phyloP scores from a whole-genome alignment of 2,888 invertebrate genomes.

The Smittia aterrima region DNA sequence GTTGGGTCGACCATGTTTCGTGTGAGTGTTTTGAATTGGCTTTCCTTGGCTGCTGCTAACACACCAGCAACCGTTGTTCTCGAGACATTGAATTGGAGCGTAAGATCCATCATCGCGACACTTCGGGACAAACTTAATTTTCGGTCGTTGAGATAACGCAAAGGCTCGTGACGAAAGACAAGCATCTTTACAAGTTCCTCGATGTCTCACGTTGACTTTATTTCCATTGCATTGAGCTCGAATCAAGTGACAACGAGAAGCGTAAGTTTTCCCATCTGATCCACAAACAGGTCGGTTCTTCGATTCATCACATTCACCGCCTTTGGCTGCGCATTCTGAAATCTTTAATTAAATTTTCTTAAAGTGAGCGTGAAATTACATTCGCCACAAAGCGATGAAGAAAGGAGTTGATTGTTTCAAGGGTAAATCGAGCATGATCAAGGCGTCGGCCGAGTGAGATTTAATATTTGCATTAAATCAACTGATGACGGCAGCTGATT shows the following conservation, averaged over 20 bases:
- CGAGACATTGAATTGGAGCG: conserved; percentile 81
- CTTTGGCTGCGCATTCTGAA: conserved; percentile 53
- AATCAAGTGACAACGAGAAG: conserved; percentile 74
- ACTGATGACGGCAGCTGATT: conserved; percentile 5
- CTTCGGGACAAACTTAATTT: conserved; percentile 66
- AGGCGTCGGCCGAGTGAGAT: background rate
- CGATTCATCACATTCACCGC: conserved; percentile 53
- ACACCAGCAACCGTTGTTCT: conserved; percentile 84
- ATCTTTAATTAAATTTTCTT: conserved; percentile 45
- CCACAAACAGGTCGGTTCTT: conserved; percentile 53
- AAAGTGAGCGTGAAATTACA: background rate
- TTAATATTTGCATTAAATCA: background rate
- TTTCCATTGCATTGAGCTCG: conserved; percentile 74
- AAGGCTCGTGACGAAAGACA: conserved; percentile 56
- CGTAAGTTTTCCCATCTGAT: conserved; percentile 76
- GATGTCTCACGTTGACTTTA: conserved; percentile 61
- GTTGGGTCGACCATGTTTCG: conserved; percentile 67
- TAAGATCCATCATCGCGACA: conserved; percentile 83
- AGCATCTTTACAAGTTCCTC: conserved; percentile 67
- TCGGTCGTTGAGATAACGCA: conserved; percentile 52
- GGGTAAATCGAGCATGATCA: conserved; percentile 13
- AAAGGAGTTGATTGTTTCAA: background rate
- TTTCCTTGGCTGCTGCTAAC: conserved; percentile 79
- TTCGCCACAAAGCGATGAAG: background rate
- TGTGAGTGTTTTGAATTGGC: conserved; percentile 77